Evolutionary conservation across 2,888 invertebrate species (phyloP), one percentile per base, ranked within the genome.

Genomic region (Heliconius ismenius): DNA sequence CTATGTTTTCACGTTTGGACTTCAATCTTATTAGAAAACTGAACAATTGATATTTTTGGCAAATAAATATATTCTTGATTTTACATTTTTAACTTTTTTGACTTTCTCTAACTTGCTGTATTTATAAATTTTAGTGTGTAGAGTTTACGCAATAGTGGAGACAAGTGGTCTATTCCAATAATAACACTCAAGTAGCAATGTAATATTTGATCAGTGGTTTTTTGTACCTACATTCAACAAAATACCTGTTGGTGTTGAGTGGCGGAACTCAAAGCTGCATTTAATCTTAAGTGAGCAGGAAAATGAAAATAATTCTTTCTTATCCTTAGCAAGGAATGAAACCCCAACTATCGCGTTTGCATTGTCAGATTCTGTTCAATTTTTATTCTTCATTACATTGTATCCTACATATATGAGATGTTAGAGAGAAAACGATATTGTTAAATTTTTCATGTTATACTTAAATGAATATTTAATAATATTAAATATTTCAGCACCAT

Each of bases 401-500:
- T 43, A 43, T 43, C 43, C 4, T 1, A 4, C 15, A 43, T 43
- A 43, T 43, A n/a, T n/a, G 18, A 43, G 1, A 15, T 4, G 18
- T 43, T 43, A 49, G 49, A 49, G 18, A 49, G 18, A 49, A 18
- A 49, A 49, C 15, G 7, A 18, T 49, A 49, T 18, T 49, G 18
- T 18, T 6, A 49, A 49, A 18, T 43, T 18, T 49, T 49, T 49
- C 49, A 21, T 49, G 49, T 21, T 49, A 24, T 60, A 60, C 1
- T n/a, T 60, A 26, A 26, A 15, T 62, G 6, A 26, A 54, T 70
- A 32, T 28, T 28, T 70, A 58, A n/a, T 58, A n/a, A 3, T 73
- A 11, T 39, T 15, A 60, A 28, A 6, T n/a, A 11, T 82, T 90
- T 74, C 88, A 96, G 98, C 98, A 78, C 99, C 99, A n/a, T 94